Evolutionary conservation across 2,888 invertebrate species (phyloP).

Genomic region (Uropetala carovei): DNA sequence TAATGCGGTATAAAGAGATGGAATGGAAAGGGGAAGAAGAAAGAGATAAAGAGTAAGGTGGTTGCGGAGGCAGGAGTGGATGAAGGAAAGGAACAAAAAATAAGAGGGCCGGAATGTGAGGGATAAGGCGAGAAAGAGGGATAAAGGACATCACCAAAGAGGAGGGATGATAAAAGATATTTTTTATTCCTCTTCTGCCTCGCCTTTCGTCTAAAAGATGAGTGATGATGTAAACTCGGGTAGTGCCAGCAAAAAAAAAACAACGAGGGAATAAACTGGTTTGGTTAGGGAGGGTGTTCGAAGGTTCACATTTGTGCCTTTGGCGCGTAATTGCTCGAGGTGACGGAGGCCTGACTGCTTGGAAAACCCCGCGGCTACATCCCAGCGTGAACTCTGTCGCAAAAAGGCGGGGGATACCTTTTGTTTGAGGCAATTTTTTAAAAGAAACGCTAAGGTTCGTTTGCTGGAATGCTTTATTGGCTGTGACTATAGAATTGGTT

Average conservation of each 20-base stretch:
- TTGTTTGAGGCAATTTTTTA: background rate
- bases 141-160: background rate
- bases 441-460: background rate
- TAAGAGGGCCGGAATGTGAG: background rate
- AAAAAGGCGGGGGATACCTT: background rate
- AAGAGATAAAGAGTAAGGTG: background rate
- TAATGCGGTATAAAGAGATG: background rate
- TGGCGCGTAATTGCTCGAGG: background rate
- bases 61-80: background rate
- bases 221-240: slow-evolving; percentile 24
- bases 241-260: background rate
- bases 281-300: background rate
- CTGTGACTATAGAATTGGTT: too few species aligned
- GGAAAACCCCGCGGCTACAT: background rate
- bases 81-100: background rate
- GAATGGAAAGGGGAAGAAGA: background rate
- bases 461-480: background rate
- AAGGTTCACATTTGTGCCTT: background rate
- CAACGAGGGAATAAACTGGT: slow-evolving; percentile 24
- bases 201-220: slow-evolving; percentile 22
- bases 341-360: background rate
- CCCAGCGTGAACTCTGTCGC: background rate
- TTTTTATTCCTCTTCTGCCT: background rate
- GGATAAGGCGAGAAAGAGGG: background rate
- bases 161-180: slow-evolving; percentile 1